Base-by-base conservation (phyloP, 2,797 vertebrate species). In the Telmatherina bonti region DNA sequence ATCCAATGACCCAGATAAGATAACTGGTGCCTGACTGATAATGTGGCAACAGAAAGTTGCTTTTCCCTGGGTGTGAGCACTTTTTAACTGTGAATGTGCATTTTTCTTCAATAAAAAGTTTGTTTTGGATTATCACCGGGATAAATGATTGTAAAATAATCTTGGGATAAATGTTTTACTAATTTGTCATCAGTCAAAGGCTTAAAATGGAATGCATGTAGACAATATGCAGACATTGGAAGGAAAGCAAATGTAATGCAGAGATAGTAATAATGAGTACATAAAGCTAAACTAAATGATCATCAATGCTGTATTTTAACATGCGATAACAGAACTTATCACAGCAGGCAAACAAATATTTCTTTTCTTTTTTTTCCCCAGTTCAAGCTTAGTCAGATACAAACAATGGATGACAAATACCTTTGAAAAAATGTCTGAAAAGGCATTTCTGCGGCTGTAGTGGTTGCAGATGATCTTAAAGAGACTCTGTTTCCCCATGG, bases 401-500 rank as follows among this genome's bases (percentile, higher is more conserved):
- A 59, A 74, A 72, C 64, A 11, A 7, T 51, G 62, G 24, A 10
- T 65, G 63, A 81, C 26, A 83, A 64, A 66, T 88, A 89, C 85
- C 89, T 93, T 89, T 1, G 38, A 65, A 67, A 72, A 43, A 41
- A 74, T 15, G 11, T 85, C 79, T 47, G 52, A 75, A 60, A 70
- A 55, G 3, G 29, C 43, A 70, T 73, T 80, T 64, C 71, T 89
- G 22, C 36, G 30, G 70, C 58, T 74, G 72, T 84, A 87, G 79
- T 80, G 88, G 71, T 66, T 72, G 68, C 62, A 89, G 29, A 91
- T 45, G 63, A 76, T 86, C 61, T 83, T 82, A 58, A 93, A 78
- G 20, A 88, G 29, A 62, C 71, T 72, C 45, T 68, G 74, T 35
- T 74, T 82, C n/a, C 83, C 89, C 90, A 92, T 93, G 55, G 45